These are phyloP conservation scores for Clupea harengus DNA, from an alignment of 2,113 vertebrate species.

Conservation along the genomic window DNA sequence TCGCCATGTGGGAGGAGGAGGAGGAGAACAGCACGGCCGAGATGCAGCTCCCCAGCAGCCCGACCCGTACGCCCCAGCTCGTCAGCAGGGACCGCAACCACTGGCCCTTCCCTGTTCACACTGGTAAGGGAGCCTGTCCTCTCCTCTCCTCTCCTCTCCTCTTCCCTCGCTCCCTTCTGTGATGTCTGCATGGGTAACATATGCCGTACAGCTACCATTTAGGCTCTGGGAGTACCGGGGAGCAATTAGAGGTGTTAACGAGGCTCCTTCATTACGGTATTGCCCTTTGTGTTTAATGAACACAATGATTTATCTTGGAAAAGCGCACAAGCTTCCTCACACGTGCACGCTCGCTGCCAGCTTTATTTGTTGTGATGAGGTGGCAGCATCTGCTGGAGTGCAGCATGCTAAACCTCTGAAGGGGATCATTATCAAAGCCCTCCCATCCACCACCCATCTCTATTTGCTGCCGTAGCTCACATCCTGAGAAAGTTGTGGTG, in stretches of 20 bases:
- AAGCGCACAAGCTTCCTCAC: not conserved
- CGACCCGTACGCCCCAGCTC: constrained; percentile 56
- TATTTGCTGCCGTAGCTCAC: not conserved
- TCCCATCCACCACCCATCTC: not conserved
- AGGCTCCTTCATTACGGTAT: constrained; percentile 2
- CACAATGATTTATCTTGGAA: constrained; percentile 8
- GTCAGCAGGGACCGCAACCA: constrained; percentile 47
- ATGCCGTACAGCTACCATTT: constrained; percentile 1
- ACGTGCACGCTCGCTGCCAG: not conserved
- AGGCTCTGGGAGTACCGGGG: not conserved
- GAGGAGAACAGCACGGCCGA: constrained; percentile 70
- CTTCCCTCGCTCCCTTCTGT: not conserved
- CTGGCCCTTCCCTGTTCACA: constrained; percentile 88
- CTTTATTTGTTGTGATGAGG: constrained; percentile 11
- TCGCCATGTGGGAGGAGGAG: constrained; percentile 78
- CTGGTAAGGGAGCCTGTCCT: constrained; percentile 76
- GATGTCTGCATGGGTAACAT: not conserved
- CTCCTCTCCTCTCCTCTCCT: not conserved
- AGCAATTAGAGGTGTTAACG: constrained; percentile 10
- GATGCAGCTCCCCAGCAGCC: constrained; percentile 74
- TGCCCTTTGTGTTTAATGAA: constrained; percentile 18
- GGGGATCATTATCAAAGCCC: not conserved
- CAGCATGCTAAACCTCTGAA: not conserved
- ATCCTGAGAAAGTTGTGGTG: not conserved
- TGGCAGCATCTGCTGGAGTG: constrained; percentile 3